These are phyloP conservation scores for Diadophis punctatus DNA, from an alignment of 2,113 vertebrate species.

Conservation along the genomic window DNA sequence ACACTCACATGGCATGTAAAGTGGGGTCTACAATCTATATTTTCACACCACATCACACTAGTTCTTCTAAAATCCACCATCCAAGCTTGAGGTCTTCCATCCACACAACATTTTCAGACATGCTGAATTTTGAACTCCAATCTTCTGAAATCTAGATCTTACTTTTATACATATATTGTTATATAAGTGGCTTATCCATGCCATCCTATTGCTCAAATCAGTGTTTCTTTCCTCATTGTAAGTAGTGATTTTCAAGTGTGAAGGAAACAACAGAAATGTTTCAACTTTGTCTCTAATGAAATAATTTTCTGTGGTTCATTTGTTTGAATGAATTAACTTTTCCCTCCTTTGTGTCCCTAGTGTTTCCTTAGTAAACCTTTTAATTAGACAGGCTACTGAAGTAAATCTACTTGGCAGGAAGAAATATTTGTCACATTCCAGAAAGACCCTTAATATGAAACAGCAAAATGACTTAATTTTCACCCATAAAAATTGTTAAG, in stretches of 20 bases:
- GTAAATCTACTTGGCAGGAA: neutral
- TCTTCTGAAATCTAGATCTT: neutral
- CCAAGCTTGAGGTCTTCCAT: neutral
- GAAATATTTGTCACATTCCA: constrained; percentile 41
- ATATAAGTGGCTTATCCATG: neutral
- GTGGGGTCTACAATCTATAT: neutral
- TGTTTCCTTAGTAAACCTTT: neutral
- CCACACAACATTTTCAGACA: neutral
- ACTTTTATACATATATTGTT: neutral
- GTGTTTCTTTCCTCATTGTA: neutral
- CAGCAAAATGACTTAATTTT: constrained; percentile 18
- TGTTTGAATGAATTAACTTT: neutral
- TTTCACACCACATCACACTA: neutral
- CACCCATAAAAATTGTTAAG: neutral
- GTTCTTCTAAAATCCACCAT: neutral
- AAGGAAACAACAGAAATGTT: neutral
- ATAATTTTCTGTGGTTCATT: neutral
- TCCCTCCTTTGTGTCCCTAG: neutral
- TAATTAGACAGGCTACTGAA: neutral
- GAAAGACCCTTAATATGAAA: constrained; percentile 44
- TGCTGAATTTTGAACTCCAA: neutral
- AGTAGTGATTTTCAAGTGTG: neutral
- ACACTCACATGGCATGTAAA: neutral
- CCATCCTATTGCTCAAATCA: neutral
- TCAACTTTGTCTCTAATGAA: neutral